Evolutionary conservation across 92 coral and sea anemone species (phyloP), one percentile per base, ranked within the genome.

Genomic region (Micromussa lordhowensis): DNA sequence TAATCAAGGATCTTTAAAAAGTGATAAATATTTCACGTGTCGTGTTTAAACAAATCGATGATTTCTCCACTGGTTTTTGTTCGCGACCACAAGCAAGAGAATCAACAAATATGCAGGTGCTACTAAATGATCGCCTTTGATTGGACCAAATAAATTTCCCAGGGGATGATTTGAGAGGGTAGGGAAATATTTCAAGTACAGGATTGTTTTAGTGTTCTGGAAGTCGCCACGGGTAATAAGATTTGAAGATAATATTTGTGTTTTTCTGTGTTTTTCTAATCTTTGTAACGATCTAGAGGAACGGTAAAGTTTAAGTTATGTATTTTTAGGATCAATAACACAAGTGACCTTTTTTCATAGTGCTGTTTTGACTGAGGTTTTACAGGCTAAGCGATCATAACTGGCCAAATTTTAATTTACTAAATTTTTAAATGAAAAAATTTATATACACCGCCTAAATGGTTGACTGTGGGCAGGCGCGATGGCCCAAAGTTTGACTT

Each of bases 11-110:
- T 73, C 51, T 57, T 59, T 74, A 57, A n/a, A 36, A 44, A 35
- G 30, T 30, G 16, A 84, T 84, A 75, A 84, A 84, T 84, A 55
- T 84, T 84, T 84, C 1, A 84, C n/a, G 57, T 57, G 69, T 57
- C 61, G 54, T 73, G 80, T 9, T 84, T 19, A 34, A 57, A 80
- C 83, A 72, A 58, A 21, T 51, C 53, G 58, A 57, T 71, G 80
- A 54, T 69, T 84, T 84, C 71, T 73, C 73, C 58, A 70, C 77
- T 73, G 70, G 35, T 28, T 32, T 30, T 38, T 5, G 26, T 10
- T 35, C 28, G 55, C 3, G 10, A 57, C 81, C 88, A 84, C 88
- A 84, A 2, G 88, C 7, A 84, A 40, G 21, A 74, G 5, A 78
- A 58, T 73, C 71, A 84, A 55, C 40, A 84, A 73, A 34, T 1